phyloP scores from a whole-genome alignment of 2,113 vertebrate genomes.

The Ardeotis arabs region DNA sequence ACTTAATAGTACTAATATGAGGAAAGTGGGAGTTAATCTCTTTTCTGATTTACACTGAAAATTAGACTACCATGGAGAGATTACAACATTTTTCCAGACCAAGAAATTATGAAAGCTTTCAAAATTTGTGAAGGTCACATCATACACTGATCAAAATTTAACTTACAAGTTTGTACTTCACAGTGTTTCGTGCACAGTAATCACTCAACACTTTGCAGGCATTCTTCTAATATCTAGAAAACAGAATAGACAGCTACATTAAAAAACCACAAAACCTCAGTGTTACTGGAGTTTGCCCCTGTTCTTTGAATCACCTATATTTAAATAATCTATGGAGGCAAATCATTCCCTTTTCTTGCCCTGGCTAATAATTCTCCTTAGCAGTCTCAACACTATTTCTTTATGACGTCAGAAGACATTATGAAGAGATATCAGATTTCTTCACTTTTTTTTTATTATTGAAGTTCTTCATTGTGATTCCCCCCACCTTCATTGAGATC shows the following conservation, averaged over 20 bases:
- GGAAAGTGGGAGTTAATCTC: not conserved
- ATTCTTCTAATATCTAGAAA: not conserved
- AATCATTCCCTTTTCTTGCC: not conserved
- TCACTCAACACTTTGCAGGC: not conserved
- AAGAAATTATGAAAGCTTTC: not conserved
- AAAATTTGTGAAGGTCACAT: not conserved
- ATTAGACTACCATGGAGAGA: not conserved
- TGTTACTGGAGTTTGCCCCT: not conserved
- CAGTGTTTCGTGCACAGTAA: not conserved
- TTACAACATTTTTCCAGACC: not conserved
- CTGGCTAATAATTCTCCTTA: not conserved
- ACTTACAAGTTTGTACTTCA: not conserved
- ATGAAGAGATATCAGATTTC: not conserved
- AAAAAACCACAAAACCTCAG: not conserved
- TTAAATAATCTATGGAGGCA: not conserved
- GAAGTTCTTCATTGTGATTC: not conserved
- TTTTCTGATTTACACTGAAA: not conserved
- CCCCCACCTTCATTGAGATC: not conserved
- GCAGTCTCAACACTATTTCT: not conserved
- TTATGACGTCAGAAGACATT: not conserved
- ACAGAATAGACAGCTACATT: not conserved
- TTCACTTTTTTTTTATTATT: not conserved
- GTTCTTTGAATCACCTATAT: not conserved
- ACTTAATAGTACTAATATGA: not conserved
- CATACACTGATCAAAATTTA: not conserved